Percentiles rank a stretch among this genome's conserved stretches.
Conservation (phyloP, 2,888 invertebrate species). For the Stenolophus ochropezus region DNA sequence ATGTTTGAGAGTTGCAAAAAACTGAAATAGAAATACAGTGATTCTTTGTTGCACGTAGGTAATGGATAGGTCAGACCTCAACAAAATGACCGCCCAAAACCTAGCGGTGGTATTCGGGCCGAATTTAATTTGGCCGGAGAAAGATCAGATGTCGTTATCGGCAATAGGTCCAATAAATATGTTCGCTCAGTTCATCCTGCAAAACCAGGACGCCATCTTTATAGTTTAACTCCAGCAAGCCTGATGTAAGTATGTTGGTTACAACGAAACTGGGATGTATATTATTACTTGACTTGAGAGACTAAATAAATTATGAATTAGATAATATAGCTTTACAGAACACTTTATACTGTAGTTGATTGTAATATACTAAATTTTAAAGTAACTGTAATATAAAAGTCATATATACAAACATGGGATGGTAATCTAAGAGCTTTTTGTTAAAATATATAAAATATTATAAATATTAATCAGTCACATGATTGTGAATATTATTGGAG, state of each 20-base stretch:
- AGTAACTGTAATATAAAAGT: slow-evolving; percentile 50
- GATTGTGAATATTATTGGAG: slow-evolving; percentile 17
- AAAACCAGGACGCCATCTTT: slow-evolving; percentile 91
- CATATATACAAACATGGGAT: slow-evolving; percentile 42
- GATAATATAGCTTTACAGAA: slow-evolving; percentile 55
- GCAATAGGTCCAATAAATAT: slow-evolving; percentile 94
- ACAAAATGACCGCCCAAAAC: slow-evolving; percentile 97
- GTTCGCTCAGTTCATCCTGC: slow-evolving; percentile 92
- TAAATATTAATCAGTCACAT: slow-evolving; percentile 13
- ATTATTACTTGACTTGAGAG: slow-evolving; percentile 56
- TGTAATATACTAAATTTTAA: slow-evolving; percentile 59
- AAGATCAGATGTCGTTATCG: slow-evolving; percentile 89
- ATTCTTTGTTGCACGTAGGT: slow-evolving; percentile 76
- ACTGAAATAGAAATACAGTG: too few relatives aligned
- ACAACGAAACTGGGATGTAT: slow-evolving; percentile 41
- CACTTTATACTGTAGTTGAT: slow-evolving; percentile 60
- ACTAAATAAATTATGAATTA: slow-evolving; percentile 53
- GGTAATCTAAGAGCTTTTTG: slow-evolving; percentile 55
- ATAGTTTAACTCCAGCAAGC: slow-evolving; percentile 77
- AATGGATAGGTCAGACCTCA: slow-evolving; percentile 92
- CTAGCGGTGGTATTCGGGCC: slow-evolving; percentile 98
- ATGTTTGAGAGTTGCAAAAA: too few relatives aligned
- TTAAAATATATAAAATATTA: slow-evolving; percentile 35
- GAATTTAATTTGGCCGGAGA: slow-evolving; percentile 93
- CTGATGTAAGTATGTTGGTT: slow-evolving; percentile 49